These are phyloP conservation scores for Limnephilus marmoratus DNA, from an alignment of 2,888 invertebrate genomes.

Conservation along the genomic window DNA sequence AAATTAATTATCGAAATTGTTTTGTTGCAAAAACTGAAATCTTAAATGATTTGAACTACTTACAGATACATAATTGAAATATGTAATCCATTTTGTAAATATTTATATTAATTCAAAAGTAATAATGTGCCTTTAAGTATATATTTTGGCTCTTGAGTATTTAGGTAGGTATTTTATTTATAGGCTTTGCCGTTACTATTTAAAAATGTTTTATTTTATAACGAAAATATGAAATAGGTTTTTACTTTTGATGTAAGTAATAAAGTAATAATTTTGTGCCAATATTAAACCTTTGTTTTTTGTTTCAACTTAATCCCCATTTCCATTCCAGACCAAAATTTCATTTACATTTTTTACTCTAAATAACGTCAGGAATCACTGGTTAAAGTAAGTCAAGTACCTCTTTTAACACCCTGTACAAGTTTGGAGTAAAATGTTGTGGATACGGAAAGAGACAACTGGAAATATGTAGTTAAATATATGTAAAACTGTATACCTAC, in stretches of 20 bases:
- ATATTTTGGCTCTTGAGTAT: conserved; percentile 45
- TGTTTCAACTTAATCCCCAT: background rate
- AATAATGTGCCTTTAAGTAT: conserved; percentile 46
- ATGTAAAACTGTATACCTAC: too few relatives aligned
- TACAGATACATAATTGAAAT: background rate
- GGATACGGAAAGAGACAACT: too few relatives aligned
- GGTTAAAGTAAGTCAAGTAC: too few relatives aligned
- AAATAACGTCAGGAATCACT: too few relatives aligned
- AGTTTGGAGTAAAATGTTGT: too few relatives aligned
- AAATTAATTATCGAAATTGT: background rate
- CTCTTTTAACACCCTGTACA: too few relatives aligned
- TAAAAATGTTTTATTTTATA: conserved; percentile 60
- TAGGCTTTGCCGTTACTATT: conserved; percentile 61
- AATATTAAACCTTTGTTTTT: conserved; percentile 28
- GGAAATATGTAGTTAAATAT: too few relatives aligned
- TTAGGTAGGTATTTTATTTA: conserved; percentile 61
- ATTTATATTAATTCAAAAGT: conserved; percentile 28
- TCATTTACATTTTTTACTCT: too few relatives aligned
- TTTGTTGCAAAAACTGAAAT: background rate
- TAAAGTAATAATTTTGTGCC: conserved; percentile 62
- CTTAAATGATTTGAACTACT: background rate
- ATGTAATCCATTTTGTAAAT: conserved; percentile 47
- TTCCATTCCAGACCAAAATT: too few relatives aligned
- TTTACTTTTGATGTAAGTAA: conserved; percentile 62
- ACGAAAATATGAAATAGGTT: conserved; percentile 57